Evolutionary conservation across 2,888 invertebrate genomes (phyloP).

Genomic region (Dasysyrphus tricinctus): DNA sequence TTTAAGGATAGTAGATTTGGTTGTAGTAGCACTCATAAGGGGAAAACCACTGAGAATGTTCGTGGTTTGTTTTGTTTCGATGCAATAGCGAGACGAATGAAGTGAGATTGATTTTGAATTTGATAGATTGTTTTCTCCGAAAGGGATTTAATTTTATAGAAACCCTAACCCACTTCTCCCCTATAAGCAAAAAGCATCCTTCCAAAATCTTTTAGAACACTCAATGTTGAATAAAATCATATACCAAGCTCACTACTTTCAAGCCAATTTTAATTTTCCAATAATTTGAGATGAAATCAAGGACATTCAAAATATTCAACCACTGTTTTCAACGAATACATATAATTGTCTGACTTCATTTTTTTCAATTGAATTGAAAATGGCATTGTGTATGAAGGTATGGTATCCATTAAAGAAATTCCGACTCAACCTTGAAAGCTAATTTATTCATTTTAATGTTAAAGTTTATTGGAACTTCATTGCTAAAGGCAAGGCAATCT

Average conservation of each 20-base stretch:
- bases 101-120: neutral
- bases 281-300: neutral
- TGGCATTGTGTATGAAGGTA: neutral
- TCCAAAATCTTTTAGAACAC: too few species aligned
- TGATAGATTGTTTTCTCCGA: neutral
- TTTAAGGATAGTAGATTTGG: conserved; percentile 15
- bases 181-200: too few species aligned
- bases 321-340: neutral
- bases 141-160: neutral
- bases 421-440: neutral
- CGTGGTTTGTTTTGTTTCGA: conserved; percentile 9
- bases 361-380: neutral
- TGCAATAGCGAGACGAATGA: neutral
- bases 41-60: conserved; percentile 8
- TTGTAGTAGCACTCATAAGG: neutral
- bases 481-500: neutral
- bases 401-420: neutral
- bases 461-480: conserved; percentile 5
- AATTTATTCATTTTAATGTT: neutral
- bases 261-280: neutral
- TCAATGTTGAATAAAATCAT: neutral
- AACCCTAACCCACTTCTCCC: too few species aligned
- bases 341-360: neutral
- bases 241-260: neutral
- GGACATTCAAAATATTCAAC: neutral